These are phyloP conservation scores for Pachyramphus minor DNA, from an alignment of 2,113 vertebrate genomes.

Conservation along the genomic window DNA sequence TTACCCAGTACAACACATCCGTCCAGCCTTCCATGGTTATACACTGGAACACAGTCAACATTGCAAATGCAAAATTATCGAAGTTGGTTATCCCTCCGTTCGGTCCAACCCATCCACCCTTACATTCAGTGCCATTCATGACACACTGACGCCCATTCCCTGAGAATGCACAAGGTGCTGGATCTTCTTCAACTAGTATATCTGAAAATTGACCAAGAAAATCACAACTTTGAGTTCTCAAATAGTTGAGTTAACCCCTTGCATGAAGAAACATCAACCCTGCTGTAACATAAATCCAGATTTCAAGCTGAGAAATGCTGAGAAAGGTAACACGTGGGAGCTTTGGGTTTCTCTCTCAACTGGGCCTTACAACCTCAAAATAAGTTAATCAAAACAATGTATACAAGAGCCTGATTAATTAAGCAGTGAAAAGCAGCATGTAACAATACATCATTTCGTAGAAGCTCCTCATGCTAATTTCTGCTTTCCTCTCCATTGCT, in stretches of 20 bases:
- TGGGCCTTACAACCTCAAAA: background rate
- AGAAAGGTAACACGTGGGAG: background rate
- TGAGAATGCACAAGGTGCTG: conserved; percentile 95
- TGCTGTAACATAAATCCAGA: background rate
- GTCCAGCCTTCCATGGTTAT: conserved; percentile 99
- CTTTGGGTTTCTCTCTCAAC: background rate
- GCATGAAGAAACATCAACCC: background rate
- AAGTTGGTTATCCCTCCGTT: conserved; percentile 99
- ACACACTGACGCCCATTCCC: conserved; percentile 92
- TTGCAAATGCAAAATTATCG: conserved; percentile 98
- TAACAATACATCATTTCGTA: background rate
- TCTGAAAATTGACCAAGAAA: conserved; percentile 67
- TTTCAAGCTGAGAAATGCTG: background rate
- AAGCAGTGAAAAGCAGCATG: background rate
- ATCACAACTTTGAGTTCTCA: background rate
- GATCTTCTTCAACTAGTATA: conserved; percentile 88
- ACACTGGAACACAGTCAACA: conserved; percentile 99
- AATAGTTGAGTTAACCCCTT: background rate
- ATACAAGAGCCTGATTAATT: background rate
- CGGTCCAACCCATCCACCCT: conserved; percentile 93
- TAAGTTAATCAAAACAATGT: background rate
- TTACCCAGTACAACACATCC: conserved; percentile 97
- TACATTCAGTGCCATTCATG: conserved; percentile 90
- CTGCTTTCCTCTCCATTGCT: background rate
- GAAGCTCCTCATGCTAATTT: background rate